Conservation (phyloP, 2,113 vertebrate genomes). For the Acrocephalus kingi region DNA sequence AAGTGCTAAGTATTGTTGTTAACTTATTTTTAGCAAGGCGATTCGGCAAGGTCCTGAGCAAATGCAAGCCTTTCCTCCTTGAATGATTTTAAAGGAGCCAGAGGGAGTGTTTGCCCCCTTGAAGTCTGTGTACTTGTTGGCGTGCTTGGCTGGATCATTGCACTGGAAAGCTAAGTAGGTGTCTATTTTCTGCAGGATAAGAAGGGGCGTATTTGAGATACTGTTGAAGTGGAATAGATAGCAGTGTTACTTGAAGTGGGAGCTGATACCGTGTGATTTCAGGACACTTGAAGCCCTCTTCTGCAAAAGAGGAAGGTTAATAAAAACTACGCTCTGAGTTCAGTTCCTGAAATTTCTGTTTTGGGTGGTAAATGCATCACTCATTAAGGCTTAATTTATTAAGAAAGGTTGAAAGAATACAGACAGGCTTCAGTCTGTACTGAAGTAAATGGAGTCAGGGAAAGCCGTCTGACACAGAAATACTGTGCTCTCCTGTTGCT, state of each 20-base stretch:
- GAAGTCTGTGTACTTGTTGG: background rate
- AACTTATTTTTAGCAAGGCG: background rate
- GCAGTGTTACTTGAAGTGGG: conserved; percentile 29
- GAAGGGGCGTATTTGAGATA: conserved; percentile 18
- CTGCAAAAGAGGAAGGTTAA: background rate
- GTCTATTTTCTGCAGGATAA: conserved; percentile 44
- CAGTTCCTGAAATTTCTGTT: background rate
- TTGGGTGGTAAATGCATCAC: background rate
- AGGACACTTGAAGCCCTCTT: conserved; percentile 27
- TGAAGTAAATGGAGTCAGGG: background rate
- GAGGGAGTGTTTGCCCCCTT: background rate
- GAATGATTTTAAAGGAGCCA: background rate
- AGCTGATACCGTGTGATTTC: conserved; percentile 41
- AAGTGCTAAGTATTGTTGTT: background rate
- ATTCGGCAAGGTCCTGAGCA: background rate
- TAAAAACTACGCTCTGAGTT: background rate
- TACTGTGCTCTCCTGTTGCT: background rate
- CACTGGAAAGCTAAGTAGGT: conserved; percentile 8
- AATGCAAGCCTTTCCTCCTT: background rate
- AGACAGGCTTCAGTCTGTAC: background rate
- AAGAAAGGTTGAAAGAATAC: background rate
- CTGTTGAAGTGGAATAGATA: conserved; percentile 37
- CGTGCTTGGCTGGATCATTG: background rate
- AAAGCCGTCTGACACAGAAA: background rate
- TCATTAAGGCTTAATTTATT: background rate